Conservation (phyloP, 2,888 invertebrate genomes). For the Chrysolina haemoptera region DNA sequence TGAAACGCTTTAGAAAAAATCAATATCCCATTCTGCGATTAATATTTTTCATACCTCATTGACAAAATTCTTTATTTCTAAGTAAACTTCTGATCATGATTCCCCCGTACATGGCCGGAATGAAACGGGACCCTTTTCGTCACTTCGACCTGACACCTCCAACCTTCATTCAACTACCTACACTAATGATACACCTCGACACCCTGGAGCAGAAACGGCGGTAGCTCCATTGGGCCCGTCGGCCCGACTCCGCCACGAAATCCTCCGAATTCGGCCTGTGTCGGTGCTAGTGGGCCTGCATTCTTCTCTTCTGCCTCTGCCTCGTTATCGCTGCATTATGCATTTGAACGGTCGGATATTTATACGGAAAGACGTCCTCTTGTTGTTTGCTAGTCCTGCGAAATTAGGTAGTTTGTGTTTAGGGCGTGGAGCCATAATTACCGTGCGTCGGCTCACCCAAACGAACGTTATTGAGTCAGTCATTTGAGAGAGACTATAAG, state of each 20-base stretch:
- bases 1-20: too few relatives aligned
- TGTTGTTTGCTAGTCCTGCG: neutral
- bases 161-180: slow-evolving; percentile 5
- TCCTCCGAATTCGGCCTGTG: slow-evolving; percentile 25
- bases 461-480: too few relatives aligned
- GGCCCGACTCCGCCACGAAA: neutral
- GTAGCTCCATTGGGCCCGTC: neutral
- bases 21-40: too few relatives aligned
- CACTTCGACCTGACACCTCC: slow-evolving; percentile 12
- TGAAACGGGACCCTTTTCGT: neutral
- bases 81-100: too few relatives aligned
- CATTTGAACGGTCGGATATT: slow-evolving; percentile 47
- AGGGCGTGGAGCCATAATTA: too few relatives aligned
- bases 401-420: neutral
- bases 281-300: slow-evolving; percentile 46
- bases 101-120: neutral
- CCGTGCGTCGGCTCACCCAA: too few relatives aligned
- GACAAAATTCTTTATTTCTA: too few relatives aligned
- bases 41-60: too few relatives aligned
- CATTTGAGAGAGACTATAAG: too few relatives aligned
- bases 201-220: slow-evolving; percentile 14
- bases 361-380: slow-evolving; percentile 33
- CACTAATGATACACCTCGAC: slow-evolving; percentile 20
- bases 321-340: slow-evolving; percentile 56
- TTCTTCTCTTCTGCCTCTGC: too few relatives aligned